A percentile compares a stretch with the other conserved stretches of the same genome.
phyloP scores from a whole-genome alignment of 2,113 vertebrate species.

The Gymnorhina tibicen region DNA sequence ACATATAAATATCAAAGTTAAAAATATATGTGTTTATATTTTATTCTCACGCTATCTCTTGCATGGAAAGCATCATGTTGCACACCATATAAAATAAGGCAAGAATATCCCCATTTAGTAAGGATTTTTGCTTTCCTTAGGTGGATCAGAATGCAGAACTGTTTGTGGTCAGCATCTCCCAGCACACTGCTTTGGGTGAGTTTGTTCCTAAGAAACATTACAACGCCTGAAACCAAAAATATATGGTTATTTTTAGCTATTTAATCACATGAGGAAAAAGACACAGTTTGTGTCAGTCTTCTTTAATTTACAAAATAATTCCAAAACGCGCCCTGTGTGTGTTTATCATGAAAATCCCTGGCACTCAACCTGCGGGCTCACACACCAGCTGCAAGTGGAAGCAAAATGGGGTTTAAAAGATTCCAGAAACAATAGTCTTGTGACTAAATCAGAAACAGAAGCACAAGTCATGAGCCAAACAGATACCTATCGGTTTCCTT shows the following conservation, averaged over 20 bases:
- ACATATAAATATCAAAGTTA: neutral
- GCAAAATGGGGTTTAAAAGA: conserved; percentile 73
- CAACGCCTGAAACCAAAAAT: conserved; percentile 51
- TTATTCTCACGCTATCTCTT: neutral
- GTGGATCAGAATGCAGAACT: neutral
- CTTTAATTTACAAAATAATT: conserved; percentile 66
- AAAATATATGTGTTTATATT: neutral
- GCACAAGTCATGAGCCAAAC: conserved; percentile 72
- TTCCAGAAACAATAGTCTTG: conserved; percentile 78
- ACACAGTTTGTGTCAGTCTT: conserved; percentile 24
- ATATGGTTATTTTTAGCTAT: conserved; percentile 60
- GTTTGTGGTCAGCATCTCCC: conserved; percentile 17
- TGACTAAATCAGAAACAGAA: conserved; percentile 82
- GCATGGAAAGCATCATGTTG: neutral
- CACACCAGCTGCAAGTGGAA: conserved; percentile 68
- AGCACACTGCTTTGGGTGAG: conserved; percentile 1
- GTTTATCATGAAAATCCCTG: conserved; percentile 46
- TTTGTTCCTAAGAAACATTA: conserved; percentile 59
- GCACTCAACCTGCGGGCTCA: conserved; percentile 39
- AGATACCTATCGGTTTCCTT: conserved; percentile 81
- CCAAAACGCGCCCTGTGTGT: neutral
- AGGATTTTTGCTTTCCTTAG: conserved; percentile 15
- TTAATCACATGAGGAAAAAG: conserved; percentile 48
- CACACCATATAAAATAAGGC: neutral
- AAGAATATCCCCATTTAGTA: neutral